phyloP scores from a whole-genome alignment of 2,797 vertebrate genomes.

The Petrocephalus sullivani region DNA sequence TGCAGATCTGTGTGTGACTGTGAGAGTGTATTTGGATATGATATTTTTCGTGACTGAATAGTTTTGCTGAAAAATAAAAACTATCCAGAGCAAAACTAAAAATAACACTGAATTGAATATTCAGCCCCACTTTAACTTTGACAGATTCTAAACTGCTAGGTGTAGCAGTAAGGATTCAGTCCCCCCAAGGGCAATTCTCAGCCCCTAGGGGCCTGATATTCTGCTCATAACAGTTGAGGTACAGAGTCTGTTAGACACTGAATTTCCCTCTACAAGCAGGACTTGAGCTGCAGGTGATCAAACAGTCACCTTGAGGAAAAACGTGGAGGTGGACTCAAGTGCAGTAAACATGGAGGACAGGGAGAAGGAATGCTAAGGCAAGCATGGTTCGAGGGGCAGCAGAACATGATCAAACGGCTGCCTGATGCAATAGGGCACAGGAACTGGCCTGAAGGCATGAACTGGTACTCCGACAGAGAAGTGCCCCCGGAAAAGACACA shows the following conservation, averaged over 20 bases:
- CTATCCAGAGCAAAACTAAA: not conserved
- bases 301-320: not conserved
- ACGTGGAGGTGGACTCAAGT: not conserved
- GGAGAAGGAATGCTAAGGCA: not conserved
- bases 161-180: not conserved
- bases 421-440: not conserved
- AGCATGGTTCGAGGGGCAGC: not conserved
- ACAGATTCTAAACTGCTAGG: not conserved
- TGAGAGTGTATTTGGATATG: not conserved
- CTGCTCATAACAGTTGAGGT: not conserved
- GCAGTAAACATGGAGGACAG: not conserved
- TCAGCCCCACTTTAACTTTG: not conserved
- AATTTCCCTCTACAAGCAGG: not conserved
- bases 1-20: not conserved
- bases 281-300: not conserved
- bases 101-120: not conserved
- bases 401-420: not conserved
- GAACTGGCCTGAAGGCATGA: not conserved
- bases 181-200: not conserved
- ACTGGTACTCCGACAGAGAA: not conserved
- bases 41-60: not conserved
- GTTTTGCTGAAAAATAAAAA: not conserved
- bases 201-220: not conserved
- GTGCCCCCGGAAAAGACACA: not conserved
- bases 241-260: not conserved